Evolutionary conservation across 2,888 invertebrate genomes (phyloP), one percentile per base, ranked within the genome.

Genomic region (Balanococcus diminutus): DNA sequence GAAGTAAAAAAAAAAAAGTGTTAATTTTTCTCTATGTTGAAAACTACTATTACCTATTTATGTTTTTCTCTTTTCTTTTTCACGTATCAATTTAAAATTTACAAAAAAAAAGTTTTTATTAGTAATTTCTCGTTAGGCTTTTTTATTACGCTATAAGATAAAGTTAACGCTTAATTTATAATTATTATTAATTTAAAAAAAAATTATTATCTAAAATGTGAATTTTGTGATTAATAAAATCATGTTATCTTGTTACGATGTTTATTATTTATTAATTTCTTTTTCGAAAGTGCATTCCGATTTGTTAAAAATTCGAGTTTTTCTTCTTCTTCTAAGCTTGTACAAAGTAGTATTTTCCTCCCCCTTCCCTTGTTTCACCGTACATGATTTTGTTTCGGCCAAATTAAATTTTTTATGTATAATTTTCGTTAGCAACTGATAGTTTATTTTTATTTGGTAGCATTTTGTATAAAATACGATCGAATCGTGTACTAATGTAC

Each of bases 91-190:
- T 67, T 28, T 67, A 67, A 67, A 56, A 22, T 36, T 36, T 4
- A 22, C 1, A 9, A 56, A 56, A 56, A 19, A 56, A 28, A 67
- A 28, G 16, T 67, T 67, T 28, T 67, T 67, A 25, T 28, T 25
- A 2, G 1, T 31, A 28, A 19, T 67, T 67, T 79, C 32, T 72
- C 36, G 75, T 79, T 79, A 79, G n/a, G 75, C 75, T 79, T 79
- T 75, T 79, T 19, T 1, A 28, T 5, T 79, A 79, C 75, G 75
- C 75, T 36, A 19, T 79, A 79, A 79, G 75, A 36, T 79, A 19
- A 36, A 79, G 36, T 79, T 79, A 79, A 79, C 75, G 75, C 75
- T 36, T 79, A 79, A 79, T 67, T 67, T 67, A 67, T 67, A 67
- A 67, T 28, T 67, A 67, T 67, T 67, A 28, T 28, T 28, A 67